These are phyloP conservation scores for Heterodera carotae DNA, from an alignment of 1,140 invertebrate species.

Conservation along the genomic window DNA sequence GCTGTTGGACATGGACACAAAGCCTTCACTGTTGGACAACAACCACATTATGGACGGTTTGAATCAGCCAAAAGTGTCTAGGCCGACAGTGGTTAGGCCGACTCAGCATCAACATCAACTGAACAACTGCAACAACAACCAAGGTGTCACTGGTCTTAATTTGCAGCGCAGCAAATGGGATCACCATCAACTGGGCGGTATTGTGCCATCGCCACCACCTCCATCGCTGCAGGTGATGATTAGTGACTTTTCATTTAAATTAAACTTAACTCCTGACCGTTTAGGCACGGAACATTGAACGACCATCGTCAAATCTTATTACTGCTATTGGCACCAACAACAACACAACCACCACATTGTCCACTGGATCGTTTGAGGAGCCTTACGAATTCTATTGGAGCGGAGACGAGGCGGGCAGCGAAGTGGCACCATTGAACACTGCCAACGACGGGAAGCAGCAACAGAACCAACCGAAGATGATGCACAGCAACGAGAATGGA, in stretches of 20 bases:
- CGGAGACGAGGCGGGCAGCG: slow-evolving; percentile 22
- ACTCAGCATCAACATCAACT: background rate
- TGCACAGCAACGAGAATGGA: background rate
- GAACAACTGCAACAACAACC: background rate
- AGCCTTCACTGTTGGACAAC: background rate
- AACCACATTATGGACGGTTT: background rate
- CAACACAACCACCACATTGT: background rate
- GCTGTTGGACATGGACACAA: slow-evolving; percentile 8
- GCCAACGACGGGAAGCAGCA: background rate
- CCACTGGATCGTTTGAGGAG: slow-evolving; percentile 32
- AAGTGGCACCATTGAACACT: background rate
- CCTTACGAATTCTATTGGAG: slow-evolving; percentile 39
- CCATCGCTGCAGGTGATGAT: background rate
- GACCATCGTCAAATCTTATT: slow-evolving; percentile 5
- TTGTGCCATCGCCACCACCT: slow-evolving; percentile 18
- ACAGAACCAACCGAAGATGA: background rate
- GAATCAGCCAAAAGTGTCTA: background rate
- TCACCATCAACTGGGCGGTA: background rate
- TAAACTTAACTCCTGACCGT: too few relatives aligned
- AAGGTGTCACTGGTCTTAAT: background rate
- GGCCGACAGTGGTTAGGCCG: background rate
- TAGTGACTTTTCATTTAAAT: background rate
- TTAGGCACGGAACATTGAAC: background rate
- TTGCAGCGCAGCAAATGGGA: slow-evolving; percentile 5
- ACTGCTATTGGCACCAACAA: background rate